These are phyloP conservation scores for Leuciscus idus DNA, from an alignment of 2,113 vertebrate species.

Conservation along the genomic window DNA sequence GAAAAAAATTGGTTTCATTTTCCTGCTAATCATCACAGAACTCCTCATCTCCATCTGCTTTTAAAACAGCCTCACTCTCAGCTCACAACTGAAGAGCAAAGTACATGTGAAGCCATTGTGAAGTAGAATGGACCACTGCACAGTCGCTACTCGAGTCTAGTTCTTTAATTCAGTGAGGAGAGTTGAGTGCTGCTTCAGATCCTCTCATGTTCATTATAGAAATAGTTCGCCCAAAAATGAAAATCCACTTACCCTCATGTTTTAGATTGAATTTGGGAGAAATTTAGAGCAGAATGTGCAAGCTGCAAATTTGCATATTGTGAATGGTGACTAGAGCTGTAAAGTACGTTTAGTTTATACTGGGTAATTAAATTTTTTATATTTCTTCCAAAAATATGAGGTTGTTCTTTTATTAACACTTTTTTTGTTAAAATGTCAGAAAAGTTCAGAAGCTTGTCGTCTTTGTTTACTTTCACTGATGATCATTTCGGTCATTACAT, in stretches of 20 bases:
- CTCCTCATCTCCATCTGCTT: background rate
- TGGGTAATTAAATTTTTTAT: background rate
- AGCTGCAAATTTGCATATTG: background rate
- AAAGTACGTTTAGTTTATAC: background rate
- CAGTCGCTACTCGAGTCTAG: background rate
- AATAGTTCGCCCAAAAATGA: background rate
- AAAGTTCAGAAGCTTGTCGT: background rate
- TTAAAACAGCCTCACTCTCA: background rate
- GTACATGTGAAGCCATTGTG: background rate
- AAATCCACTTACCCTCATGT: background rate
- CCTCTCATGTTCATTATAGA: background rate
- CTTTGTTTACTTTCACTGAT: background rate
- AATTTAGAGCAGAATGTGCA: background rate
- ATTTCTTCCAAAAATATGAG: background rate
- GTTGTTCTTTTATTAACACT: conserved; percentile 9
- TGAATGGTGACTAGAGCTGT: background rate
- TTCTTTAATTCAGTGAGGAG: conserved; percentile 14
- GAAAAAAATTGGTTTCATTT: conserved; percentile 32
- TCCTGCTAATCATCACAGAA: background rate
- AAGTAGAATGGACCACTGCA: background rate
- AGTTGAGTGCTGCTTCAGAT: background rate
- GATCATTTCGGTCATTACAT: conserved; percentile 13
- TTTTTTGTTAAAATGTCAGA: background rate
- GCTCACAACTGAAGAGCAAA: background rate
- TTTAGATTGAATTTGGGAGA: background rate